Evolutionary conservation across 2,113 vertebrate genomes (phyloP).

Genomic region (Rhombomys opimus): DNA sequence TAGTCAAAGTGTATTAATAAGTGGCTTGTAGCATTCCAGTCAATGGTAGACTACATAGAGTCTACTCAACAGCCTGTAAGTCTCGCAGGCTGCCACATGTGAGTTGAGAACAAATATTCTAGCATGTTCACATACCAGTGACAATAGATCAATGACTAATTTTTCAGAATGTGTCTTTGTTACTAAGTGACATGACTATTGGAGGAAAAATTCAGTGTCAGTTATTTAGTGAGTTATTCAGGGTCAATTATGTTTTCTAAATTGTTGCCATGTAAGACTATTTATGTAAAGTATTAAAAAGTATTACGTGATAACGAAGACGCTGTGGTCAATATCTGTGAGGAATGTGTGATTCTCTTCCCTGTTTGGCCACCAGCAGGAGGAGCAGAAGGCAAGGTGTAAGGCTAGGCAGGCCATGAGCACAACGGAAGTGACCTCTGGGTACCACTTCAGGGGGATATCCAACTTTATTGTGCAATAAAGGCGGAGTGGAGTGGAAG

Average conservation of each 20-base stretch:
- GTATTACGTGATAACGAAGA: neutral
- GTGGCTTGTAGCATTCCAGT: too few relatives aligned
- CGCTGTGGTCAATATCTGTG: neutral
- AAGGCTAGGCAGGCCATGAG: too few relatives aligned
- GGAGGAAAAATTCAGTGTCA: neutral
- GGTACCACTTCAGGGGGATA: too few relatives aligned
- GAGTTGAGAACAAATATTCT: neutral
- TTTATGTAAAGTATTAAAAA: conserved; percentile 5
- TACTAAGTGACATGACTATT: neutral
- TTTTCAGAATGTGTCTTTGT: neutral
- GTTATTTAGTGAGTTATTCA: neutral
- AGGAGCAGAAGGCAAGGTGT: too few relatives aligned
- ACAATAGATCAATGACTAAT: neutral
- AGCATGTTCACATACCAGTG: neutral
- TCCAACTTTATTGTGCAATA: too few relatives aligned
- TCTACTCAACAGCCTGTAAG: neutral
- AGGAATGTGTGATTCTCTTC: neutral
- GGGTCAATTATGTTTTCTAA: neutral
- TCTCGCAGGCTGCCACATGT: neutral
- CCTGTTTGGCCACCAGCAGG: too few relatives aligned
- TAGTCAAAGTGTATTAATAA: neutral
- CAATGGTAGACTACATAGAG: neutral
- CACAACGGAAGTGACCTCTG: too few relatives aligned
- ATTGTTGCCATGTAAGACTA: neutral
- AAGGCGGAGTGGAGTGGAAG: too few relatives aligned